Percentiles rank a stretch among this genome's conserved stretches.
phyloP scores from a whole-genome alignment of 2,888 invertebrate genomes.

The Crocallis elinguaria region DNA sequence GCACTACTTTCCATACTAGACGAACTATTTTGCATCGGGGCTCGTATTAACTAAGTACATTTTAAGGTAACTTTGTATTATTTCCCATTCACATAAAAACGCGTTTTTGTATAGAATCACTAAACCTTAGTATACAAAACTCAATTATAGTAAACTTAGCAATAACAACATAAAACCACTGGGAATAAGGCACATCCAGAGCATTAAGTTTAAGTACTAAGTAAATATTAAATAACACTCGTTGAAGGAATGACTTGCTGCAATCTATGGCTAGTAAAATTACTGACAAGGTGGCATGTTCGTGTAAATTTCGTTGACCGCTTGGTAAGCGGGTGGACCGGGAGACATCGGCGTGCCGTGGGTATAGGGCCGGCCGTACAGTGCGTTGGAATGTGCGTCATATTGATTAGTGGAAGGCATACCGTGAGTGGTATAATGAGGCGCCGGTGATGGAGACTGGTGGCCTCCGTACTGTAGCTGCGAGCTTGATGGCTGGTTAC shows the following conservation, averaged over 20 bases:
- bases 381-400: constrained; percentile 13
- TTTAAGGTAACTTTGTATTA: background rate
- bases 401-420: constrained; percentile 10
- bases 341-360: constrained; percentile 48
- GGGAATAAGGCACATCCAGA: constrained; percentile 45
- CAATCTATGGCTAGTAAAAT: constrained; percentile 6
- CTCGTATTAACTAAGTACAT: background rate
- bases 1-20: no score
- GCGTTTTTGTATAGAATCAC: background rate
- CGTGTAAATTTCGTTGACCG: constrained; percentile 61
- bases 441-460: constrained; percentile 15
- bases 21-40: no score
- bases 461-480: constrained; percentile 3
- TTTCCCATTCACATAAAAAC: background rate
- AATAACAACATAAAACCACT: constrained; percentile 21
- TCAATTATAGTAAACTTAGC: constrained; percentile 3
- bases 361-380: constrained; percentile 28
- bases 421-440: constrained; percentile 1
- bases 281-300: constrained; percentile 47
- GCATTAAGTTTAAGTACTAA: constrained; percentile 15
- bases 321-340: constrained; percentile 77
- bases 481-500: background rate
- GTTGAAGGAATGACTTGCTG: constrained; percentile 22
- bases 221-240: constrained; percentile 23
- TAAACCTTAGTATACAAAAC: background rate